Percentiles rank a stretch among this genome's conserved stretches.
These are phyloP conservation scores for Diuraphis noxia DNA, from an alignment of 1,140 invertebrate genomes.

Conservation along the genomic window DNA sequence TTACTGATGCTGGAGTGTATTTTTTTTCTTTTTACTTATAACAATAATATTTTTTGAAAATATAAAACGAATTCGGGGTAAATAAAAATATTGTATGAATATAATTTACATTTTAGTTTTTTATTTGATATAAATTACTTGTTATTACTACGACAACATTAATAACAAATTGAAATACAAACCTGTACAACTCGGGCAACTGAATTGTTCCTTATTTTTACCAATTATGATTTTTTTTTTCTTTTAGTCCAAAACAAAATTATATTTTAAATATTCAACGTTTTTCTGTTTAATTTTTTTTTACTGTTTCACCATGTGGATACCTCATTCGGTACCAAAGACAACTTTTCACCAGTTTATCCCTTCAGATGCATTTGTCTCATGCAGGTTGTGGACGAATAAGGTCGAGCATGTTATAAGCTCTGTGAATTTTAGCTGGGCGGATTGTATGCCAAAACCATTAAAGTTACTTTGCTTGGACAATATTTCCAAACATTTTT, in stretches of 20 bases:
- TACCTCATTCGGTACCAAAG: conserved; percentile 23
- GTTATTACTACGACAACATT: background rate
- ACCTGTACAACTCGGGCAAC: background rate
- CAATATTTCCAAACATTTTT: background rate
- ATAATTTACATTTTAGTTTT: background rate
- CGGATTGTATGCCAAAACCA: background rate
- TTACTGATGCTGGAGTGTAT: no score
- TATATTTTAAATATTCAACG: background rate
- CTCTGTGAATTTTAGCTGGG: background rate
- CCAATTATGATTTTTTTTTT: background rate
- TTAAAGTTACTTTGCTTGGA: background rate
- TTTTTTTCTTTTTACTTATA: no score
- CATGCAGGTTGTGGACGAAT: background rate
- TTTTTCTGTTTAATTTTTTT: background rate
- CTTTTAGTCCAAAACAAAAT: background rate
- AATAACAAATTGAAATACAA: background rate
- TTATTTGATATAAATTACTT: background rate
- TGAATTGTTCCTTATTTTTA: background rate
- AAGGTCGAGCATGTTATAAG: background rate
- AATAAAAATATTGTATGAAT: background rate
- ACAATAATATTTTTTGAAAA: no score
- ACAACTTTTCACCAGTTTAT: background rate
- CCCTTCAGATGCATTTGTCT: background rate
- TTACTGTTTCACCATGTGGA: background rate
- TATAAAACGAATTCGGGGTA: background rate